phyloP scores from a whole-genome alignment of 2,797 vertebrate species.

The Psittacula derbiana region DNA sequence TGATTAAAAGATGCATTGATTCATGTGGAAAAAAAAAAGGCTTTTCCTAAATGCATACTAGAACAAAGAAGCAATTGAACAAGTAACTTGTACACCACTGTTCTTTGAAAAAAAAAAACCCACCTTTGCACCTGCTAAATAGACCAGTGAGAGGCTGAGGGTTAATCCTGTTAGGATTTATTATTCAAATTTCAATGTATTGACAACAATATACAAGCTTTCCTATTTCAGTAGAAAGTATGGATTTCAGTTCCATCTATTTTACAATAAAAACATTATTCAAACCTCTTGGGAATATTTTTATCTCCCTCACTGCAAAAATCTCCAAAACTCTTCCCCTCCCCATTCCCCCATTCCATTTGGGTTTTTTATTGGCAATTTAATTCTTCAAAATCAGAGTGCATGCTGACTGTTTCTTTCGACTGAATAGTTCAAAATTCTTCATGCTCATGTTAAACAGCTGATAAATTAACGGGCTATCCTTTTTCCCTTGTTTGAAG shows the following conservation, averaged over 20 bases:
- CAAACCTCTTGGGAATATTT: not conserved
- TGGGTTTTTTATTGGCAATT: not conserved
- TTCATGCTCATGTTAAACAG: not conserved
- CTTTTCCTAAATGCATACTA: not conserved
- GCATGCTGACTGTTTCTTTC: not conserved
- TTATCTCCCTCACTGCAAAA: not conserved
- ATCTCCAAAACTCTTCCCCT: fast-evolving
- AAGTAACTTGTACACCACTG: not conserved
- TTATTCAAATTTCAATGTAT: not conserved
- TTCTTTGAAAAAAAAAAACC: not conserved
- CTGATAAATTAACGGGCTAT: not conserved
- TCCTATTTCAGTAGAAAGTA: not conserved
- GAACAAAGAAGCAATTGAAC: not conserved
- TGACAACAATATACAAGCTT: not conserved
- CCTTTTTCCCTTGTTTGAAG: not conserved
- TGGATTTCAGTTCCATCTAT: not conserved
- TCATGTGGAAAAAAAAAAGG: not conserved
- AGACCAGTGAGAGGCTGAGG: not conserved
- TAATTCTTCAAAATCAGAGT: not conserved
- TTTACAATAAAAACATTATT: not conserved
- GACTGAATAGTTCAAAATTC: not conserved
- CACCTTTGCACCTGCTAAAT: not conserved
- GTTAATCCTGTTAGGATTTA: not conserved
- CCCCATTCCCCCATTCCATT: not conserved
- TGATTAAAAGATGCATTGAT: not conserved